phyloP scores from a whole-genome alignment of 2,797 vertebrate genomes.

The Potorous gilbertii region DNA sequence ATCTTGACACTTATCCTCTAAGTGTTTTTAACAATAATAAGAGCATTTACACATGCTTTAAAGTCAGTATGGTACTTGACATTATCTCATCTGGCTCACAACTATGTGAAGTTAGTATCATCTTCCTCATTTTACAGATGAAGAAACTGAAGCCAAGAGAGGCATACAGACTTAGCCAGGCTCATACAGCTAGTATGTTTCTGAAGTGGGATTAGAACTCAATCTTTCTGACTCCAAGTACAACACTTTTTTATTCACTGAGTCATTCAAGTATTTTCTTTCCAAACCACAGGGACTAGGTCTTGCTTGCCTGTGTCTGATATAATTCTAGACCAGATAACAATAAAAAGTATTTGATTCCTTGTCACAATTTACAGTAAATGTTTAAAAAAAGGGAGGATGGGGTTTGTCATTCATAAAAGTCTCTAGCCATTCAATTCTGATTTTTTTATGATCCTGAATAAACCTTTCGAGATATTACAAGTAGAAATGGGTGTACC shows the following conservation, averaged over 20 bases:
- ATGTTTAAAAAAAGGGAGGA: neutral
- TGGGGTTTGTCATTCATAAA: neutral
- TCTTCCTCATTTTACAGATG: neutral
- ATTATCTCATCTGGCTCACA: neutral
- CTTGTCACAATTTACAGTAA: neutral
- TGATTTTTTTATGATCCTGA: neutral
- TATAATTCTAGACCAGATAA: neutral
- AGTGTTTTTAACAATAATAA: neutral
- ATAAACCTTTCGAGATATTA: neutral
- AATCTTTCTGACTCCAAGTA: neutral
- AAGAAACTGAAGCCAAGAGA: neutral
- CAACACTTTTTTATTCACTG: neutral
- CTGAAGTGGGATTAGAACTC: neutral
- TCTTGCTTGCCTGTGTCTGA: neutral
- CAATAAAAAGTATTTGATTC: neutral
- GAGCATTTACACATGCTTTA: neutral
- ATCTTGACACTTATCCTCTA: neutral
- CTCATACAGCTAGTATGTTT: neutral
- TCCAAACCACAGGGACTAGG: neutral
- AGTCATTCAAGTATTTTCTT: neutral
- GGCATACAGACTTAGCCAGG: neutral
- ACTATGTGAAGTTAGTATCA: neutral
- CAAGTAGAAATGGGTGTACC: neutral
- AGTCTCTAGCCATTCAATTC: neutral
- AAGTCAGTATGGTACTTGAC: neutral